phyloP scores from a whole-genome alignment of 2,888 invertebrate genomes.

The Macrophya alboannulata region DNA sequence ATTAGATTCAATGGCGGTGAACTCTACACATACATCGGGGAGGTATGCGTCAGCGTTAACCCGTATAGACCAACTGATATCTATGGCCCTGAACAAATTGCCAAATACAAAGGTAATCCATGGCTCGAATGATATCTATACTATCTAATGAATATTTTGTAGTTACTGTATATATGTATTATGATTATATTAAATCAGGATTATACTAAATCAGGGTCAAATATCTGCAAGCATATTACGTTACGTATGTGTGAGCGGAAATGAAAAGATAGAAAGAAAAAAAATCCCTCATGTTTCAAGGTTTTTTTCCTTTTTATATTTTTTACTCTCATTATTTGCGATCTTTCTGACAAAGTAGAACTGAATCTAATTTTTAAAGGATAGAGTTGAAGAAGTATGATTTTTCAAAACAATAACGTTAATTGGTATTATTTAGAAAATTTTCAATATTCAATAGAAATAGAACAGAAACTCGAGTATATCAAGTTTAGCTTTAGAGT shows the following conservation, averaged over 20 bases:
- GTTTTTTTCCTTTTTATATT: too few relatives aligned
- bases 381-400: background rate
- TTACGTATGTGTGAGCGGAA: conserved; percentile 9
- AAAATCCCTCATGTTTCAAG: background rate
- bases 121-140: conserved; percentile 29
- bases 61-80: conserved; percentile 97
- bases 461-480: too few relatives aligned
- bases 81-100: conserved; percentile 93
- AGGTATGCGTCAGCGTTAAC: conserved; percentile 98
- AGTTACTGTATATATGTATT: background rate
- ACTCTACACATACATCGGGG: conserved; percentile 99
- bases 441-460: too few relatives aligned
- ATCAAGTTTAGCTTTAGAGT: background rate
- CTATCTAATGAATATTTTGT: background rate
- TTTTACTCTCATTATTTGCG: background rate
- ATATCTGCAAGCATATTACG: conserved; percentile 9
- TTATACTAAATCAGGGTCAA: background rate
- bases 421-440: too few relatives aligned
- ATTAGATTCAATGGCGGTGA: conserved; percentile 94
- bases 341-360: background rate
- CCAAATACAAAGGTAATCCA: conserved; percentile 90
- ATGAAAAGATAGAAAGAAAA: background rate
- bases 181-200: background rate
- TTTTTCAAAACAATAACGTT: background rate
- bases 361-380: background rate